Conservation (phyloP, 2,113 vertebrate genomes). For the Rhadina sibilatrix region DNA sequence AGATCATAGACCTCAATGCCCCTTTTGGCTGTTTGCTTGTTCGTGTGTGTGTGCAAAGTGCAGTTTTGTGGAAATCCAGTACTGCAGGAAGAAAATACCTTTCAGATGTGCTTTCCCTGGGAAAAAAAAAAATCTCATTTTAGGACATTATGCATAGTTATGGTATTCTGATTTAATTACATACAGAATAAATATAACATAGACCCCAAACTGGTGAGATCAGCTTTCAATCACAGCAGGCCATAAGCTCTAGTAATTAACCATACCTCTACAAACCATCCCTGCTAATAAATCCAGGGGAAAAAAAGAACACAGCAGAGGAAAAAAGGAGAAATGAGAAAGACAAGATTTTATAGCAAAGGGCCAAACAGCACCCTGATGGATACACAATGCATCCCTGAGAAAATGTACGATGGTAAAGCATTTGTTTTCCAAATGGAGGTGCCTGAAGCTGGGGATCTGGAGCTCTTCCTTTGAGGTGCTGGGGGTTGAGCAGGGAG, state of each 20-base stretch:
- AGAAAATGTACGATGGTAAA: neutral
- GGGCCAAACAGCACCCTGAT: neutral
- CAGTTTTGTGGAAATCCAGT: neutral
- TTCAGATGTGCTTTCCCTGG: neutral
- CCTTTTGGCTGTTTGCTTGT: neutral
- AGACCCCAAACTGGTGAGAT: conserved; percentile 63
- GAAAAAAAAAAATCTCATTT: conserved; percentile 25
- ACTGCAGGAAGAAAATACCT: conserved; percentile 15
- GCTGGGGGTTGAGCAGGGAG: neutral
- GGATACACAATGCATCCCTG: neutral
- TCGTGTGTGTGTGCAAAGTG: neutral
- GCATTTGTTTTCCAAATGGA: neutral
- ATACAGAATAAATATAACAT: conserved; percentile 52
- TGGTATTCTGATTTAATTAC: conserved; percentile 63
- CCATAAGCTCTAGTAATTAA: conserved; percentile 61
- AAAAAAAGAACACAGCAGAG: conserved; percentile 17
- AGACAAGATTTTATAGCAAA: neutral
- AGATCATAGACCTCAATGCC: neutral
- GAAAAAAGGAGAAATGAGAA: conserved; percentile 11
- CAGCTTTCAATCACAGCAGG: conserved; percentile 69
- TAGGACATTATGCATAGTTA: conserved; percentile 51
- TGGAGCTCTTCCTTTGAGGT: neutral
- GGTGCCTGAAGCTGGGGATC: neutral
- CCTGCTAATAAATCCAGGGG: conserved; percentile 19
- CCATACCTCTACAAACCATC: conserved; percentile 57